A percentile compares a stretch with the other conserved stretches of the same genome.
These are phyloP conservation scores for Rhogogaster chlorosoma DNA, from an alignment of 2,888 invertebrate genomes.

Conservation along the genomic window DNA sequence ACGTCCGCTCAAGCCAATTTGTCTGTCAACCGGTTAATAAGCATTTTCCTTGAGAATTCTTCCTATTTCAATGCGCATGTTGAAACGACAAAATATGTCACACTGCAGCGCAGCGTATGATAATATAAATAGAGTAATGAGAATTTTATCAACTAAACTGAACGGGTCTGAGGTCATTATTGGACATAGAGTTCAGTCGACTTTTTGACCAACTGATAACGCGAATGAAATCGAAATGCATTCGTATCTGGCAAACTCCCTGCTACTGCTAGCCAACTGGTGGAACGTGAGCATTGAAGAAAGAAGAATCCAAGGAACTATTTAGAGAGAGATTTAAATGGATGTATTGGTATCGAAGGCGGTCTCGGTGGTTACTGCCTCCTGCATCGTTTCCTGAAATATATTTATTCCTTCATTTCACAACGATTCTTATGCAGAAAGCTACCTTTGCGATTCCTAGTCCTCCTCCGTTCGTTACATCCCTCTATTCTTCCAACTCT, in stretches of 20 bases:
- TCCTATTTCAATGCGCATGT: constrained; percentile 4
- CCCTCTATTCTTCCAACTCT: neutral
- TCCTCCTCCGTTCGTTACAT: neutral
- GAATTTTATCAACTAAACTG: neutral
- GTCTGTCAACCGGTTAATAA: constrained; percentile 69
- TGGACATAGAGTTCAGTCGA: neutral
- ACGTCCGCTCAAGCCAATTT: constrained; percentile 72
- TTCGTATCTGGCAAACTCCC: neutral
- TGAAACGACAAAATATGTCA: neutral
- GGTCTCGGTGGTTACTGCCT: constrained; percentile 26
- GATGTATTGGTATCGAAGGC: constrained; percentile 30
- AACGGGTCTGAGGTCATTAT: neutral
- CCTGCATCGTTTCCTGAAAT: constrained; percentile 29
- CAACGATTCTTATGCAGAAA: constrained; percentile 2
- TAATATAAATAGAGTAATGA: neutral
- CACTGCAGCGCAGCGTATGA: neutral
- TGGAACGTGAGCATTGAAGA: neutral
- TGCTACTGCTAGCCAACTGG: constrained; percentile 2
- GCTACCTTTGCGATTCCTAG: neutral
- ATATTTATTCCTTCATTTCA: neutral
- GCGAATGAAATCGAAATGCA: constrained; percentile 28
- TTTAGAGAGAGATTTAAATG: constrained; percentile 25
- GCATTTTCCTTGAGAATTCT: constrained; percentile 30
- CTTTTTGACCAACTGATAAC: neutral
- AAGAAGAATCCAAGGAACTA: constrained; percentile 14